Evolutionary conservation across 2,888 invertebrate species (phyloP), one percentile per base, ranked within the genome.

Genomic region (Miltochrista miniata): DNA sequence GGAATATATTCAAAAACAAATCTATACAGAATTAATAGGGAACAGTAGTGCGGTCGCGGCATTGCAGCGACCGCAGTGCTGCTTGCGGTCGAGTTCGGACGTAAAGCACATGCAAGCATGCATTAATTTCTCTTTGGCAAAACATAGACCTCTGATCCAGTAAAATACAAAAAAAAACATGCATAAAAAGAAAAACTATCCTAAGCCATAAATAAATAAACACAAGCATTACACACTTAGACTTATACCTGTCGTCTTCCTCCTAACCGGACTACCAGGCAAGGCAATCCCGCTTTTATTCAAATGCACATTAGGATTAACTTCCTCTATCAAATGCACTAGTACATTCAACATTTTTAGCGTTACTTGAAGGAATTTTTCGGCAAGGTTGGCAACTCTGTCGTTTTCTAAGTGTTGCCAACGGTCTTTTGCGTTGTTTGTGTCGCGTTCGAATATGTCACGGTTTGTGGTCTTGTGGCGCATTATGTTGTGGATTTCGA

Each of bases 291-390:
- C 87, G 35, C 85, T 69, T 70, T 86, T 91, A 82, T 90, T 87
- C 45, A 90, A 56, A 76, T 90, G 90, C 0, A 91, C 83, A 59
- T 87, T 84, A 58, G 94, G 94, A 51, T 91, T 86, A 41, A 93
- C 76, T 76, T 96, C 96, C 67, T 96, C 96, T 56, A 96, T 93
- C 61, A 96, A 93, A 78, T 96, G 96, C 48, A 94, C 94, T 68
- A 95, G 93, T 18, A 96, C 93, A 76, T 96, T 96, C 51, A 97
- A 80, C 70, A 96, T 85, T 70, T 95, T 95, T 39, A 95, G 75
- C 0, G 95, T 92, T 46, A 96, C 95, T 53, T 90, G 92, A 9
- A 96, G 82, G 48, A 95, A 93, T 46, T 93, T 91, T 62, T 96
- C 95, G 3, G 94, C 93, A 11, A 93, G 70, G 15, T 76, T 86